A percentile compares a stretch with the other conserved stretches of the same genome.
Evolutionary conservation across 2,888 invertebrate species (phyloP).

Genomic region (Quadriops clusia): DNA sequence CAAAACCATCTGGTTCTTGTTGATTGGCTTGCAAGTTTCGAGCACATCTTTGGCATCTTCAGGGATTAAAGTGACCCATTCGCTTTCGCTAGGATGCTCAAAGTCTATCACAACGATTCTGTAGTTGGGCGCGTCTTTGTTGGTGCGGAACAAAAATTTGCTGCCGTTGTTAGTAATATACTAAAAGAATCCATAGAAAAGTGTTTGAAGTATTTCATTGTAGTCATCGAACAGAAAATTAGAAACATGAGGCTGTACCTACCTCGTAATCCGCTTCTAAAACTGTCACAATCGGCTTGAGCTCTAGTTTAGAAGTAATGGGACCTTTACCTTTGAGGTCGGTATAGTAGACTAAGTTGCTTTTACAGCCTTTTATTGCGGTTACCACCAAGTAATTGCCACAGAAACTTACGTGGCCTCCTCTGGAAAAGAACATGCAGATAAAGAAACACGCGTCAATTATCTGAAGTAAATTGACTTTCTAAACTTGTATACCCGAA

Average conservation of each 20-base stretch:
- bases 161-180: conserved; percentile 82
- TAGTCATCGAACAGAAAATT: neutral
- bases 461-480: neutral
- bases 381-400: conserved; percentile 79
- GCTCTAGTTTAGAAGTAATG: conserved; percentile 51
- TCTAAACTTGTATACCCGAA: neutral
- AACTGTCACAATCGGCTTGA: conserved; percentile 73
- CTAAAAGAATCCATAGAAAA: conserved; percentile 39
- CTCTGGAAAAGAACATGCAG: conserved; percentile 52
- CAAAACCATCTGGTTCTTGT: conserved; percentile 73
- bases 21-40: conserved; percentile 78
- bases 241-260: conserved; percentile 7
- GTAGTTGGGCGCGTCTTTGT: conserved; percentile 88
- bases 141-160: conserved; percentile 78
- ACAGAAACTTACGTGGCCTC: conserved; percentile 79
- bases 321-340: conserved; percentile 52
- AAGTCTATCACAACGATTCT: conserved; percentile 76
- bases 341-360: conserved; percentile 80
- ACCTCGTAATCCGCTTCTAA: conserved; percentile 93
- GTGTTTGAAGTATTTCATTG: neutral
- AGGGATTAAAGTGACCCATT: conserved; percentile 74
- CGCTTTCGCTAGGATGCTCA: conserved; percentile 53
- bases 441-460: neutral
- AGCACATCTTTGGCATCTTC: conserved; percentile 81
- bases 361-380: conserved; percentile 79